A percentile compares a stretch with the other conserved stretches of the same genome.
Conservation (phyloP, 2,113 vertebrate species). For the Epinephelus fuscoguttatus region DNA sequence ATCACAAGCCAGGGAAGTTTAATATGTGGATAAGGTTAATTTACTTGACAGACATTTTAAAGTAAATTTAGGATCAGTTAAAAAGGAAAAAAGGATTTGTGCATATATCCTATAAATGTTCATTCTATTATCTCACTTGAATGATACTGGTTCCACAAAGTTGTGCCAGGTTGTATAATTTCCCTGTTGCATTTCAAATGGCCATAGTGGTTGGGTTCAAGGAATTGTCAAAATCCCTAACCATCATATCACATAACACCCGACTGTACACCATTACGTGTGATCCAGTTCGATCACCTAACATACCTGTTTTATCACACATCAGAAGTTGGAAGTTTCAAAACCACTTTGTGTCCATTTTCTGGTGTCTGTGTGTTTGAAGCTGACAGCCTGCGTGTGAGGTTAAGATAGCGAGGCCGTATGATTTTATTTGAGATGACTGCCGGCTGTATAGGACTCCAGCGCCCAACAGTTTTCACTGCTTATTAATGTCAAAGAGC, state of each 20-base stretch:
- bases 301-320: slow-evolving; percentile 1
- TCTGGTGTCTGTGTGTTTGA: neutral
- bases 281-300: neutral
- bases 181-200: neutral
- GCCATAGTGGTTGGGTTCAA: neutral
- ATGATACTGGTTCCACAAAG: neutral
- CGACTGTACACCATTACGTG: neutral
- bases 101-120: too few species aligned
- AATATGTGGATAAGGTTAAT: too few species aligned
- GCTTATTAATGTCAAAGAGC: slow-evolving; percentile 67
- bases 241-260: neutral
- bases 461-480: slow-evolving; percentile 59
- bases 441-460: slow-evolving; percentile 50
- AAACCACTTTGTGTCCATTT: slow-evolving; percentile 23
- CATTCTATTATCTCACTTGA: too few species aligned
- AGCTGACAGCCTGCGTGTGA: slow-evolving; percentile 53
- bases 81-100: too few species aligned
- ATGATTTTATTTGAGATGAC: slow-evolving; percentile 66
- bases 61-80: too few species aligned
- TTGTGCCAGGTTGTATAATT: neutral
- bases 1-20: too few species aligned
- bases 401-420: slow-evolving; percentile 15
- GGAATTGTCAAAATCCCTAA: neutral
- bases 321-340: slow-evolving; percentile 12
- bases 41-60: too few species aligned